Conservation (phyloP, 2,888 invertebrate genomes). For the Megamerina dolium region DNA sequence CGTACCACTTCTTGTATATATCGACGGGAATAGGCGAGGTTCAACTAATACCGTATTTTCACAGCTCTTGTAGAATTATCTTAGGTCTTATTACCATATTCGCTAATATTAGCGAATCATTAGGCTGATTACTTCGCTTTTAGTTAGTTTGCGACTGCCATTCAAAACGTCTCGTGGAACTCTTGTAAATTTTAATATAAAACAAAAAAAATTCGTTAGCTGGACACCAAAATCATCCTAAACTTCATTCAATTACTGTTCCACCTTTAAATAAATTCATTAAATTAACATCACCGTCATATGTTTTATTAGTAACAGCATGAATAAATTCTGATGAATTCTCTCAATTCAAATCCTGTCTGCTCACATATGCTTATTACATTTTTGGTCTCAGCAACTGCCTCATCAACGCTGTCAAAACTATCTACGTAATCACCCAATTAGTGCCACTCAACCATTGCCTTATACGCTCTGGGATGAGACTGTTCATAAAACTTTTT, state of each 20-base stretch:
- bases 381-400: constrained; percentile 12
- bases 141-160: constrained; percentile 11
- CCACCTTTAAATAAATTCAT: constrained; percentile 8
- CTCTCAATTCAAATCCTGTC: constrained; percentile 16
- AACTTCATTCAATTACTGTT: no score
- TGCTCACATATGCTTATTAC: constrained; percentile 14
- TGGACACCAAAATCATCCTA: constrained; percentile 12
- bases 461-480: constrained; percentile 10
- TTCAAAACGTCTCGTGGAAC: constrained; percentile 11
- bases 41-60: no score
- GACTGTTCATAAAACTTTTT: constrained; percentile 11
- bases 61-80: constrained; percentile 16
- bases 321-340: constrained; percentile 14
- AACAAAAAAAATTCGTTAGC: constrained; percentile 13
- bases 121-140: constrained; percentile 11
- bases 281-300: not conserved
- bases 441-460: constrained; percentile 18
- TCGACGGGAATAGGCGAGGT: constrained; percentile 14
- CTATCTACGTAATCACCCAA: constrained; percentile 17
- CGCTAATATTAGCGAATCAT: constrained; percentile 11
- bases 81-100: constrained; percentile 15
- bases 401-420: constrained; percentile 15
- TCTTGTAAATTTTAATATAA: constrained; percentile 12
- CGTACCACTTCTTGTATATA: constrained; percentile 10
- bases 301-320: not conserved